Conservation (phyloP, 1,140 invertebrate species). For the Apocrypta bakeri region DNA sequence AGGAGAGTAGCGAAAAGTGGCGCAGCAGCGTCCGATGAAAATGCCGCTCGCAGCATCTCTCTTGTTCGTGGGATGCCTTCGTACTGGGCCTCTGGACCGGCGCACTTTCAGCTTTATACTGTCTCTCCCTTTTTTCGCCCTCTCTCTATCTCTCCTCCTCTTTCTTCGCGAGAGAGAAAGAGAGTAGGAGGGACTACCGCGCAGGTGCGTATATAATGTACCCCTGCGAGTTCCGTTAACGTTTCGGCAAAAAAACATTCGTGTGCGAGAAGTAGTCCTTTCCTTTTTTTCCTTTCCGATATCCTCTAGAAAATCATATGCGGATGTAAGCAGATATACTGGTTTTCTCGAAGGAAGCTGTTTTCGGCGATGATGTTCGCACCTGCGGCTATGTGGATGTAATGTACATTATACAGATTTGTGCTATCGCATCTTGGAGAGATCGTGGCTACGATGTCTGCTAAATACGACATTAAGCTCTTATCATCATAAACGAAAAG, state of each 20-base stretch:
- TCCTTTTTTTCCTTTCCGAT: background rate
- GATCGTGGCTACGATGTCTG: too few species aligned
- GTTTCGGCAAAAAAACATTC: constrained; percentile 29
- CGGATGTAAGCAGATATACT: too few species aligned
- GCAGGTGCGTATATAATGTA: background rate
- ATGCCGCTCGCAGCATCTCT: constrained; percentile 67
- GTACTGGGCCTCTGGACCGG: constrained; percentile 69
- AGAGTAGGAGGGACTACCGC: constrained; percentile 46
- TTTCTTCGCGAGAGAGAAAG: constrained; percentile 57
- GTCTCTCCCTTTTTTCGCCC: constrained; percentile 47
- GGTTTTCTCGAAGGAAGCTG: background rate
- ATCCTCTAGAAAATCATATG: background rate
- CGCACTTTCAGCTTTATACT: constrained; percentile 72
- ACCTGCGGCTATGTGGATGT: too few species aligned
- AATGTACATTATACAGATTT: too few species aligned
- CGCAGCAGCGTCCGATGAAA: constrained; percentile 13
- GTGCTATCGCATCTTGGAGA: too few species aligned
- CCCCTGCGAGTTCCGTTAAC: constrained; percentile 36
- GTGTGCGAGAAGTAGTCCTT: background rate
- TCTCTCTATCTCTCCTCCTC: constrained; percentile 38
- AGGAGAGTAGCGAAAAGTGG: background rate
- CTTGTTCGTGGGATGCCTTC: constrained; percentile 54
- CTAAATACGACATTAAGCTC: too few species aligned
- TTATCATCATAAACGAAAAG: too few species aligned
- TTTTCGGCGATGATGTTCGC: background rate